Evolutionary conservation across 2,113 vertebrate species (phyloP).

Genomic region (Shinisaurus crocodilurus): DNA sequence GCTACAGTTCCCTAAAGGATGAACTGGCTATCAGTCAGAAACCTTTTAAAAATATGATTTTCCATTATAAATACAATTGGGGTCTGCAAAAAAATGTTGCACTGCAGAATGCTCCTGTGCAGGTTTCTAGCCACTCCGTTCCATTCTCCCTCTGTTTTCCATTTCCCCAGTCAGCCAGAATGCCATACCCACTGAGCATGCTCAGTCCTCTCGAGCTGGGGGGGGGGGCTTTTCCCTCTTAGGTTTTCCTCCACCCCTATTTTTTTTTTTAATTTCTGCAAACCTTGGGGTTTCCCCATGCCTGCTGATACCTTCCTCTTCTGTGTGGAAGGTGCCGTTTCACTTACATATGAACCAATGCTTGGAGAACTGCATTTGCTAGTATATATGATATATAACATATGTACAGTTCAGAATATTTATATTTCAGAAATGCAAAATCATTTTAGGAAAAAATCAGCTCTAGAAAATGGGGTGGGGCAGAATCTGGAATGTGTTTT

Average conservation of each 20-base stretch:
- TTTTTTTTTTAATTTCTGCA: background rate
- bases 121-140: no score
- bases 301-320: background rate
- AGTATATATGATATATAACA: background rate
- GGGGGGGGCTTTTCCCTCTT: no score
- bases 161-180: background rate
- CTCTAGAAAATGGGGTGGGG: fast-evolving
- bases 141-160: background rate
- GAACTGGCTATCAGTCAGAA: background rate
- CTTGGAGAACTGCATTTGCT: background rate
- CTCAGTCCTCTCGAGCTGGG: background rate
- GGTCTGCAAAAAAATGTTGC: no score
- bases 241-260: no score
- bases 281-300: background rate
- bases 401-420: no score
- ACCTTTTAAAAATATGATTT: no score
- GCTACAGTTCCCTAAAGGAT: background rate
- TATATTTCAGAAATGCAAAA: background rate
- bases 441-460: slow-evolving; percentile 1
- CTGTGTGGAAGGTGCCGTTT: background rate
- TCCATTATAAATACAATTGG: no score
- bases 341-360: background rate
- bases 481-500: slow-evolving; percentile 7
- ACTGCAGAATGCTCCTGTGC: no score
- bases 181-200: background rate